A percentile compares a stretch with the other conserved stretches of the same genome.
Evolutionary conservation across 2,797 vertebrate species (phyloP).

Genomic region (Gila robusta): DNA sequence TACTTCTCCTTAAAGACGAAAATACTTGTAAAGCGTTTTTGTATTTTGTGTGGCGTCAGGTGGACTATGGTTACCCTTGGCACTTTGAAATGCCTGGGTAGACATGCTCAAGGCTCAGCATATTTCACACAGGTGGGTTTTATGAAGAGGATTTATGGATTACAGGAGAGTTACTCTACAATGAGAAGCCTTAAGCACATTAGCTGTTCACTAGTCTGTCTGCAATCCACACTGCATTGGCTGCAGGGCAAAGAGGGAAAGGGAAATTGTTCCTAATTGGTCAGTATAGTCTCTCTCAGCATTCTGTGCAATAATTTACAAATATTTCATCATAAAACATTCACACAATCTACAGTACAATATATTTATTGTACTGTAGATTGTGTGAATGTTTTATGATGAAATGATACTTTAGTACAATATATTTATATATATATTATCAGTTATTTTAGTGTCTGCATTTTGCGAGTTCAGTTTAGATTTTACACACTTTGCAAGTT

Average conservation of each 20-base stretch:
- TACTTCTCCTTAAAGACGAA: neutral
- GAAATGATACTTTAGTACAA: too few relatives aligned
- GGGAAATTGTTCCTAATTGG: neutral
- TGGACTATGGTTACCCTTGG: conserved; percentile 11
- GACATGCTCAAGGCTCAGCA: conserved; percentile 42
- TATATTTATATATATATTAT: too few relatives aligned
- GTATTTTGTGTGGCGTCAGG: conserved; percentile 9
- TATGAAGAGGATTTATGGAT: conserved; percentile 60
- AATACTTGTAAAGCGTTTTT: conserved; percentile 3
- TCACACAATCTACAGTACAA: neutral
- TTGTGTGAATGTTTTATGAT: too few relatives aligned
- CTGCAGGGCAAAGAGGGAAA: conserved; percentile 4
- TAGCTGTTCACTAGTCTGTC: conserved; percentile 43
- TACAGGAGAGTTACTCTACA: conserved; percentile 52
- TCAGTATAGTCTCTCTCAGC: neutral
- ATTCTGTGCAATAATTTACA: neutral
- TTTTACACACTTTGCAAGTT: neutral
- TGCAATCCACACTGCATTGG: conserved; percentile 44
- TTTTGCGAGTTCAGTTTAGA: neutral
- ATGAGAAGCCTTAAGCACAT: conserved; percentile 47
- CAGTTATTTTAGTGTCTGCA: neutral
- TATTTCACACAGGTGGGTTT: conserved; percentile 43
- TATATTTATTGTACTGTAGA: too few relatives aligned
- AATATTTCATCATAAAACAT: neutral
- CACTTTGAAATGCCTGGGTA: conserved; percentile 13